Base-by-base conservation (phyloP, 2,113 vertebrate species). In the Rattus norvegicus region DNA sequence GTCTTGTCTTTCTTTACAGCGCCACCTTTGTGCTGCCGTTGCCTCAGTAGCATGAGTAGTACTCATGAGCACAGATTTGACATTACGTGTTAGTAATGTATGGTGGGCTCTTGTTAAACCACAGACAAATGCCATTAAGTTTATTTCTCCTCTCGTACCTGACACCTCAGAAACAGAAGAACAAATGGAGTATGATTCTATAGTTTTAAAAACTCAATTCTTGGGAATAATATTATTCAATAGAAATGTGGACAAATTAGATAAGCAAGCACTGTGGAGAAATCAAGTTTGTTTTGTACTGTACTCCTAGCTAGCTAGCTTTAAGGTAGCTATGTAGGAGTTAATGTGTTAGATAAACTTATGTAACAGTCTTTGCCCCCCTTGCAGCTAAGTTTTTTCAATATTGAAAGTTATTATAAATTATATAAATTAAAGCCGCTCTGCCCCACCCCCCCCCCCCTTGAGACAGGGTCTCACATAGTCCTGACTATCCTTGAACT, bases 131-230 rank as follows among this genome's bases (percentile, higher is more conserved):
- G n/a, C 88, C 77, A 72, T 33, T 16, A 14, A 65, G 72, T 81
- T 89, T 75, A 36, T n/a, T 80, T 61, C 52, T 33, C 8, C 86
- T 85, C 73, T 28, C 52, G 17, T 43, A 33, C 12, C 39, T 33
- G 81, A 24, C 54, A 90, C 20, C n/a, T 90, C 95, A 54, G 86
- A 77, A 92, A 92, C 36, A 84, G 33, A 95, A 59, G 87, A 92
- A 63, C 39, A 91, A 94, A 90, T 90, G 49, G 72, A n/a, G 11
- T 36, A 79, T 26, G 4, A 81, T 95, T 90, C 33, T 84, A 5
- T 67, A 77, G 83, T 39, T 87, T 92, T 92, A 90, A 91, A 92
- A 90, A 33, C 36, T 73, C 6, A 73, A 19, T 54, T 36, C 43
- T 49, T 24, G 43, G 28, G 20, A 79, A 73, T 33, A 75, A 80